Percentiles rank a stretch among this genome's conserved stretches.
Evolutionary conservation across 2,113 vertebrate genomes (phyloP).

Genomic region (Turnix velox): DNA sequence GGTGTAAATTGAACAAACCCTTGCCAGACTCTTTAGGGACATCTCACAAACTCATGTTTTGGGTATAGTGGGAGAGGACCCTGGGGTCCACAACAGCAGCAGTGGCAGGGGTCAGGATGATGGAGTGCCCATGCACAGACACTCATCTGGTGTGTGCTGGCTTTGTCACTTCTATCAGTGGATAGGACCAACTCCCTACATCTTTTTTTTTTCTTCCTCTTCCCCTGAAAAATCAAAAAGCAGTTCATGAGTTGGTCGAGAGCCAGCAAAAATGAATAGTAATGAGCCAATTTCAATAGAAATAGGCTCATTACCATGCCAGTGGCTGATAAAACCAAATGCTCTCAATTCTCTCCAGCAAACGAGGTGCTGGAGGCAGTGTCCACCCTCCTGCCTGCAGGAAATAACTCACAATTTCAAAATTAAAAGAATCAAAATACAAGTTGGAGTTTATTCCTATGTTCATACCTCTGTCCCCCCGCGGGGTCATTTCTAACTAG

Average conservation of each 20-base stretch:
- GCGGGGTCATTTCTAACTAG: conserved; percentile 54
- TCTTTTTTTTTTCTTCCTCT: neutral
- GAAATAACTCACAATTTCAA: conserved; percentile 70
- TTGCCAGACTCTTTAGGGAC: no score
- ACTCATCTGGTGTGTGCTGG: fast-evolving
- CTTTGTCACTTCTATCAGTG: neutral
- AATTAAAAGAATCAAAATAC: conserved; percentile 69
- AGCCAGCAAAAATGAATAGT: conserved; percentile 78
- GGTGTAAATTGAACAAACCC: fast-evolving
- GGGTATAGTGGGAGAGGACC: neutral
- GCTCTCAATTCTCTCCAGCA: conserved; percentile 71
- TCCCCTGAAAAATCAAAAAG: conserved; percentile 61
- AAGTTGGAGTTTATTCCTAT: conserved; percentile 60
- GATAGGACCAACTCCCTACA: conserved; percentile 37
- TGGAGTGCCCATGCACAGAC: neutral
- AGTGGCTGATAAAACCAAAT: conserved; percentile 78
- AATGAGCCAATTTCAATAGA: conserved; percentile 78
- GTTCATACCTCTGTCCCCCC: conserved; percentile 42
- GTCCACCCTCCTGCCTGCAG: conserved; percentile 67
- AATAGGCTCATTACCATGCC: conserved; percentile 77
- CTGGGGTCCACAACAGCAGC: fast-evolving
- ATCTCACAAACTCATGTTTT: neutral
- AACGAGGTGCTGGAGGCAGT: conserved; percentile 70
- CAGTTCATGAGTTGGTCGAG: conserved; percentile 74
- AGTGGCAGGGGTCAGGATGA: neutral